Evolutionary conservation across 1,140 invertebrate genomes (phyloP), one percentile per base, ranked within the genome.

Genomic region (Cydia splendana): DNA sequence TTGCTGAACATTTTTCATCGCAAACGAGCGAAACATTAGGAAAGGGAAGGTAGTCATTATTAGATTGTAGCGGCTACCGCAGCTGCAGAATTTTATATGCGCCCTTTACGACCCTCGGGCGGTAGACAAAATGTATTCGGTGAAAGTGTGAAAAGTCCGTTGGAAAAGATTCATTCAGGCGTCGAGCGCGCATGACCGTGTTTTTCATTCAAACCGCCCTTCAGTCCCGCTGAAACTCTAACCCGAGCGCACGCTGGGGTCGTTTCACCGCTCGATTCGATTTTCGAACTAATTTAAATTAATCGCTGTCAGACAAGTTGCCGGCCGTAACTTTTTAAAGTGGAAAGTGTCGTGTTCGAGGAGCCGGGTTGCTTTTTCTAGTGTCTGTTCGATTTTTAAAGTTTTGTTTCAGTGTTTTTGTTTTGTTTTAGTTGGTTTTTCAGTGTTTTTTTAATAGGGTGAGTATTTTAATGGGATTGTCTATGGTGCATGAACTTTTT

Each of bases 211-310:
- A 87, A 77, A 78, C 80, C 83, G 80, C 80, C 82, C 85, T 87
- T 85, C 87, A 91, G 89, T 91, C 81, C 82, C 78, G 45, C 84
- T 88, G 84, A 85, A 89, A 88, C 83, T 77, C 79, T 80, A 76
- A 76, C 80, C 77, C 67, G 83, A 78, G 78, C 84, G 84, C 84
- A 84, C 87, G 87, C 86, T 79, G 83, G 74, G 79, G 78, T 79
- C 76, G 78, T 28, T 78, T 82, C 83, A 79, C 80, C 83, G 82
- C 87, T 82, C 77, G 38, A 79, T 82, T 79, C 81, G 48, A 81
- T 82, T 82, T 83, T 74, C 85, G 86, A 88, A 87, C 84, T 85
- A 84, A 89, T 88, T 87, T 84, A 76, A 86, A 88, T 86, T 67
- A 78, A 78, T 77, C 81, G 77, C 76, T 67, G 65, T 65, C 34